These are phyloP conservation scores for Eulemur rubriventer DNA, from an alignment of 2,797 vertebrate species.

Conservation along the genomic window DNA sequence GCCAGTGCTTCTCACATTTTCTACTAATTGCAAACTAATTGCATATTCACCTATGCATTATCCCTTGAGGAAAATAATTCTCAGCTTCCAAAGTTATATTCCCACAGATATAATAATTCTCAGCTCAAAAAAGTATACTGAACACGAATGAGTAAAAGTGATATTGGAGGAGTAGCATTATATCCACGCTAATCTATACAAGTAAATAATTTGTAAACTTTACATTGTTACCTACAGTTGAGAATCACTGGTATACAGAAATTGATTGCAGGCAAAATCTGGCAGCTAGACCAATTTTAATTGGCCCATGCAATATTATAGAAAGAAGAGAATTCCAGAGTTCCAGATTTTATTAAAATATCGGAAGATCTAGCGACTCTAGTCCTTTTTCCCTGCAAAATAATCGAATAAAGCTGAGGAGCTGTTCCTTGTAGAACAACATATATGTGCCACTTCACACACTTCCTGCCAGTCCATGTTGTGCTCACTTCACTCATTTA, in stretches of 20 bases:
- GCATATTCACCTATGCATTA: not conserved
- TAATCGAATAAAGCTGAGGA: not conserved
- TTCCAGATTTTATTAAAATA: conserved; percentile 39
- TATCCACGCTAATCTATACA: not conserved
- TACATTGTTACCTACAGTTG: not conserved
- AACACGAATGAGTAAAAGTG: not conserved
- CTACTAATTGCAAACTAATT: not conserved
- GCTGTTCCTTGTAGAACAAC: not conserved
- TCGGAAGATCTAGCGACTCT: not conserved
- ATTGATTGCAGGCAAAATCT: not conserved
- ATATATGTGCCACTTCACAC: not conserved
- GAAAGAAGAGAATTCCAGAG: conserved; percentile 35
- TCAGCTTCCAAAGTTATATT: not conserved
- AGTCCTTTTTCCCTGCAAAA: not conserved
- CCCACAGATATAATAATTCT: conserved; percentile 11
- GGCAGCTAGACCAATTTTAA: not conserved
- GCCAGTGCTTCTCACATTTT: not conserved
- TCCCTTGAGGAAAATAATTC: not conserved
- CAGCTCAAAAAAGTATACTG: not conserved
- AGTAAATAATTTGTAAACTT: not conserved
- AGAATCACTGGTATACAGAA: conserved; percentile 4
- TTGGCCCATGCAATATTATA: not conserved
- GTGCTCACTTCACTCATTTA: not conserved
- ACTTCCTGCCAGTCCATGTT: not conserved
- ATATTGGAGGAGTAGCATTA: not conserved